Percentiles rank a stretch among this genome's conserved stretches.
These are phyloP conservation scores for Mamestra configurata DNA, from an alignment of 1,140 invertebrate genomes.

Conservation along the genomic window DNA sequence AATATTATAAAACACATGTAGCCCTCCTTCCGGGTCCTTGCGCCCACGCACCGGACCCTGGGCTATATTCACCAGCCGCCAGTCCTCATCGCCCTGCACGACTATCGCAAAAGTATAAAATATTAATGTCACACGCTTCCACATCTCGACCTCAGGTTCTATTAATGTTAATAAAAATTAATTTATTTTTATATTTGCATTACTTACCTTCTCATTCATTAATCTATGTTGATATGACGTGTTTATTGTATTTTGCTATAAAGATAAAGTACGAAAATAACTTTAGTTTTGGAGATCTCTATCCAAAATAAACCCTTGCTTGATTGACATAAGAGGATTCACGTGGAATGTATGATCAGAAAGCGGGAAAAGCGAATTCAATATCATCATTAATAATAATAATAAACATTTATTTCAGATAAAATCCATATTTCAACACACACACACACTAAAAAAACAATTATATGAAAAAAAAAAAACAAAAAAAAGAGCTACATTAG, in stretches of 20 bases:
- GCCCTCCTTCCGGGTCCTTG: conserved; percentile 33
- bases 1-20: conserved; percentile 62
- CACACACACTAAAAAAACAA: no score
- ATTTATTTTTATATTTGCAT: no score
- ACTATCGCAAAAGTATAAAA: not conserved
- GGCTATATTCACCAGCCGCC: conserved; percentile 33
- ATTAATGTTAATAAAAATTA: no score
- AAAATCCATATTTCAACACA: no score
- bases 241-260: no score
- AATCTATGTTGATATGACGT: no score
- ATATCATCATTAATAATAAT: no score
- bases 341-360: no score
- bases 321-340: not conserved
- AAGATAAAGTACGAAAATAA: not conserved
- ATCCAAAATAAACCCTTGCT: not conserved
- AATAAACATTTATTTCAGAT: no score
- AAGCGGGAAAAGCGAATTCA: no score
- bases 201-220: not conserved
- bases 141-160: conserved; percentile 10
- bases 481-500: no score
- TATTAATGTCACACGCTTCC: not conserved
- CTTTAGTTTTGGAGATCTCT: not conserved
- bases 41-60: conserved; percentile 66
- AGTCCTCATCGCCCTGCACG: conserved; percentile 6
- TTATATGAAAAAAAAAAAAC: no score